These are phyloP conservation scores for Ornithoptera alexandrae DNA, from an alignment of 2,888 invertebrate species.

Conservation along the genomic window DNA sequence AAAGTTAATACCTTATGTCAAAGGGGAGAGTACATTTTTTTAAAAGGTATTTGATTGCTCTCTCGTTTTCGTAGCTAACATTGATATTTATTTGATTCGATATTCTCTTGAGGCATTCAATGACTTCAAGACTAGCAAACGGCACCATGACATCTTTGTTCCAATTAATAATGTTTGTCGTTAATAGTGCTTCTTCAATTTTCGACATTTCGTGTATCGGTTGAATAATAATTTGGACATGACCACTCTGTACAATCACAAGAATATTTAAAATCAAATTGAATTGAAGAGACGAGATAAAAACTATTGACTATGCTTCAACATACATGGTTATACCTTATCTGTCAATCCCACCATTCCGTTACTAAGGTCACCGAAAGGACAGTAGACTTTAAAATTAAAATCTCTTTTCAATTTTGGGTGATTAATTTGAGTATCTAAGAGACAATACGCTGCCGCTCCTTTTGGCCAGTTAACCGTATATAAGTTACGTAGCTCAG, in stretches of 20 bases:
- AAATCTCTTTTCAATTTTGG: conserved; percentile 36
- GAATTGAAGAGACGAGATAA: no score
- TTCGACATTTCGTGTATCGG: conserved; percentile 33
- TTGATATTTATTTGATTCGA: conserved; percentile 28
- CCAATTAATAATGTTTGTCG: conserved; percentile 39
- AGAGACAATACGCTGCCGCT: conserved; percentile 38
- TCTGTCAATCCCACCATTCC: conserved; percentile 42
- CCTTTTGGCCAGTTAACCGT: conserved; percentile 40
- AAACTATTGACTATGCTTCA: no score
- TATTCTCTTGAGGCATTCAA: conserved; percentile 33
- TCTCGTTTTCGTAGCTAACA: conserved; percentile 22
- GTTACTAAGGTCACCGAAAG: conserved; percentile 42
- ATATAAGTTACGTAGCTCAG: conserved; percentile 38
- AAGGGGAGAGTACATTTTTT: conserved; percentile 27
- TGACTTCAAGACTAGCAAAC: conserved; percentile 32
- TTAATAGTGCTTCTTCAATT: conserved; percentile 37
- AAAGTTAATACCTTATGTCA: conserved; percentile 29
- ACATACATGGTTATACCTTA: conserved; percentile 34
- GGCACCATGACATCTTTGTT: conserved; percentile 30
- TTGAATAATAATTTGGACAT: conserved; percentile 33
- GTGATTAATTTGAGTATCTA: conserved; percentile 37
- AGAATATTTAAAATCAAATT: no score
- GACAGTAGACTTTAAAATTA: conserved; percentile 44
- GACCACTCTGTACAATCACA: conserved; percentile 24
- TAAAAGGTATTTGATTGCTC: conserved; percentile 33